Evolutionary conservation across 1,140 invertebrate species (phyloP), one percentile per base, ranked within the genome.

Genomic region (Dryas iulia): DNA sequence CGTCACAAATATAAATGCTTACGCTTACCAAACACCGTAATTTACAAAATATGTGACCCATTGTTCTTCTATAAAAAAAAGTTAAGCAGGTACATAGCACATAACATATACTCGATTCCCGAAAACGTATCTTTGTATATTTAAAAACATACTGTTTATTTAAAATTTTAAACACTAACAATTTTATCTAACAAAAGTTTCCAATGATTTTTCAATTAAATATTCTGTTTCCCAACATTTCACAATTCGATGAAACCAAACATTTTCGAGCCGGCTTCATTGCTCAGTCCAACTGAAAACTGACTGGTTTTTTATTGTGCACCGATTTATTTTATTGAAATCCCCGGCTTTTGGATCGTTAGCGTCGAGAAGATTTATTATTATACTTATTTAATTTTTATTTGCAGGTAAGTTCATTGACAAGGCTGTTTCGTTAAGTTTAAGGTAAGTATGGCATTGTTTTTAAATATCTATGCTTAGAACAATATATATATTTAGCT

Each of bases 291-390:
- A 59, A 75, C 69, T 73, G 73, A 64, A 72, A 78, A 75, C 65
- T 66, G 60, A 60, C 35, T 77, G 73, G 12, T 71, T 74, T 72
- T 80, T 83, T 85, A 79, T 79, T 80, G 71, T 65, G 66, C 66
- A 35, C 72, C 75, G 69, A 75, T 85, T 78, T 81, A 79, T 82
- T 85, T 83, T 81, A 81, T 83, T 67, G 77, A 69, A 84, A 83
- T 81, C 72, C 76, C 54, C 56, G 59, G 52, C 57, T 76, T 69
- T 76, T 71, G 79, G 77, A 80, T 87, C 78, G 77, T 85, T 82
- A 82, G 72, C 66, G 65, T 28, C 35, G 69, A 59, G 67, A 73
- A 71, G 62, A 73, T 82, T 76, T 76, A 73, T 72, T 58, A 66
- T 71, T 67, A 67, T 73, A 66, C 64, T 69, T 68, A 67, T 64